A percentile compares a stretch with the other conserved stretches of the same genome.
Conservation (phyloP, 2,113 vertebrate species). For the Carlito syrichta region DNA sequence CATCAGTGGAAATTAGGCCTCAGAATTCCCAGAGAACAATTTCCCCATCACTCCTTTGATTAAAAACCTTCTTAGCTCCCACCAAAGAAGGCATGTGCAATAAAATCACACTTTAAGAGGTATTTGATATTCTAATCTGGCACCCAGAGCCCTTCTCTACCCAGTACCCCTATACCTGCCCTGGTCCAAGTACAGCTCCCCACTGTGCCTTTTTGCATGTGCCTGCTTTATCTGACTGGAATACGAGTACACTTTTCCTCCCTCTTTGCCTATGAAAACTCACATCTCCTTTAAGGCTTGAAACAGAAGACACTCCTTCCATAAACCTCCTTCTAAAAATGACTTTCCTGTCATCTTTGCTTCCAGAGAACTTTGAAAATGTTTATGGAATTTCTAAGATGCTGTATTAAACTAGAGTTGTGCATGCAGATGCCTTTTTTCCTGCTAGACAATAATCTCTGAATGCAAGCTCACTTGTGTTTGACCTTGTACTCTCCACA, state of each 20-base stretch:
- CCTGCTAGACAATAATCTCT: neutral
- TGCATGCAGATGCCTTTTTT: neutral
- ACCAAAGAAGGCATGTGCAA: neutral
- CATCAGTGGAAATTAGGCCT: too few relatives aligned
- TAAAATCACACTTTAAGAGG: neutral
- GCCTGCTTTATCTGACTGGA: neutral
- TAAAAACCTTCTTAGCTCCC: neutral
- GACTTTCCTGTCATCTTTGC: neutral
- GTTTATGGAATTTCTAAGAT: neutral
- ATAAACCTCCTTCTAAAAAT: neutral
- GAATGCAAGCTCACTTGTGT: neutral
- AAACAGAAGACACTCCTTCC: neutral
- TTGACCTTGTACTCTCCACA: neutral
- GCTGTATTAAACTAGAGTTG: neutral
- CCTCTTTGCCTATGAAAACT: neutral
- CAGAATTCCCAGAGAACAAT: too few relatives aligned
- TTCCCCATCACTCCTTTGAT: neutral
- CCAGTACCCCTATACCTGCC: neutral
- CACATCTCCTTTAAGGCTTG: neutral
- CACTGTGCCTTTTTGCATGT: neutral
- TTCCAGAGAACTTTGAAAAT: neutral
- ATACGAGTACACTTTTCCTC: fast-evolving
- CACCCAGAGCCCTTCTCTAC: neutral
- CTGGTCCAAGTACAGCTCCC: neutral
- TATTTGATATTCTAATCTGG: too few relatives aligned